Evolutionary conservation across 2,888 invertebrate species (phyloP).

Genomic region (Hypena proboscidalis): DNA sequence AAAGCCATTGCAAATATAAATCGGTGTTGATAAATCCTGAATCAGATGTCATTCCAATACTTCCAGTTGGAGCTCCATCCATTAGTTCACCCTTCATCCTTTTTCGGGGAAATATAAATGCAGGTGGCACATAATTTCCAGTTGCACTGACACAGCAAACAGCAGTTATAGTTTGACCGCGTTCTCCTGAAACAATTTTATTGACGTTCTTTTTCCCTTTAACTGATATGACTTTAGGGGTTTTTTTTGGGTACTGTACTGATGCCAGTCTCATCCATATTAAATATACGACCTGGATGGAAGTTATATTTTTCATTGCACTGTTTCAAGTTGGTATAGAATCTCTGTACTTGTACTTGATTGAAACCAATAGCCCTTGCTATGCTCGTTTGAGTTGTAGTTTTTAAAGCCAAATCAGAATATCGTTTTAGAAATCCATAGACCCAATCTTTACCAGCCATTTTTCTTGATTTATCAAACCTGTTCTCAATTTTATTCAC

Average conservation of each 20-base stretch:
- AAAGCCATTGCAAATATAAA: conserved; percentile 41
- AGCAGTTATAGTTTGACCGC: conserved; percentile 37
- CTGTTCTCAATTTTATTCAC: too few species aligned
- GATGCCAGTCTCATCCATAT: conserved; percentile 19
- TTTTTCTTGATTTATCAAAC: too few species aligned
- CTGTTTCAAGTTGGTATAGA: not conserved
- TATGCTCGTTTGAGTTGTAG: not conserved
- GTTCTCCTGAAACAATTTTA: conserved; percentile 37
- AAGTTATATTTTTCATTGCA: not conserved
- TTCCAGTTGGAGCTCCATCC: conserved; percentile 41
- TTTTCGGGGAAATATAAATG: conserved; percentile 43
- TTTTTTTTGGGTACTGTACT: conserved; percentile 42
- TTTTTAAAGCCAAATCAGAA: too few species aligned
- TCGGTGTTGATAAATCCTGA: conserved; percentile 45
- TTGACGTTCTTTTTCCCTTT: conserved; percentile 42
- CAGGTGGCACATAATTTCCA: conserved; percentile 47
- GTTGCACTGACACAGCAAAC: conserved; percentile 43
- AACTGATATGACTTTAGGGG: conserved; percentile 35
- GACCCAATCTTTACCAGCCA: too few species aligned
- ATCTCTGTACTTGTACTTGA: not conserved
- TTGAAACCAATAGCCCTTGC: conserved; percentile 5
- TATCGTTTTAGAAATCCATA: too few species aligned
- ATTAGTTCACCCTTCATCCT: conserved; percentile 29
- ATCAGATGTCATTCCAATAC: conserved; percentile 38
- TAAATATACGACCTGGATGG: conserved; percentile 17